phyloP scores from a whole-genome alignment of 2,797 vertebrate genomes.

The Lacerta bilineata region DNA sequence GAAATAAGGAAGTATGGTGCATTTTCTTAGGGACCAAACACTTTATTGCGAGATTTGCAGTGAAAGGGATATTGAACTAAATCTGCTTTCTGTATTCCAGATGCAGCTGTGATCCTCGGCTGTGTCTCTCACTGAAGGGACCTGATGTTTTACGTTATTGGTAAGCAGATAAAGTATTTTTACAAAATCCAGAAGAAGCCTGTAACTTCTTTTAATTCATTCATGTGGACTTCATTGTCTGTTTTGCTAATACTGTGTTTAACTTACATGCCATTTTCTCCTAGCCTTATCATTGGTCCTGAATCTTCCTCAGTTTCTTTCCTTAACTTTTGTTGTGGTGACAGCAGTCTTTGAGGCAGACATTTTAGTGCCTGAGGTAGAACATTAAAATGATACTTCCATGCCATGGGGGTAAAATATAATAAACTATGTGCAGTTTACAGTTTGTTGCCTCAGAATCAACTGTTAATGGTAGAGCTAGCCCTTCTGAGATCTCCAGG shows the following conservation, averaged over 20 bases:
- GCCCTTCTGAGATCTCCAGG: conserved; percentile 35
- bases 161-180: conserved; percentile 83
- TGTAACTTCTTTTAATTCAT: conserved; percentile 26
- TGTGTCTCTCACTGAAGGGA: conserved; percentile 95
- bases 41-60: conserved; percentile 42
- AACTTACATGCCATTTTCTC: conserved; percentile 29
- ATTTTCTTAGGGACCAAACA: not conserved
- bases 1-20: not conserved
- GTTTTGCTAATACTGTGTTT: conserved; percentile 59
- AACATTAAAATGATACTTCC: not conserved
- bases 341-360: not conserved
- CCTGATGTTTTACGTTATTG: conserved; percentile 99
- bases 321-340: conserved; percentile 6
- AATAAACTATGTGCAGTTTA: not conserved
- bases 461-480: not conserved
- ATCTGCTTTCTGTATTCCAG: conserved; percentile 82
- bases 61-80: conserved; percentile 62
- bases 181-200: conserved; percentile 25
- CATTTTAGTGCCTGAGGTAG: not conserved
- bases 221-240: conserved; percentile 40
- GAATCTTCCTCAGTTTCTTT: conserved; percentile 33
- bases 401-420: not conserved
- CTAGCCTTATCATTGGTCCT: conserved; percentile 34
- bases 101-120: conserved; percentile 94
- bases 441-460: not conserved